phyloP scores from a whole-genome alignment of 1,140 invertebrate genomes.

The Drosophila carrolli region DNA sequence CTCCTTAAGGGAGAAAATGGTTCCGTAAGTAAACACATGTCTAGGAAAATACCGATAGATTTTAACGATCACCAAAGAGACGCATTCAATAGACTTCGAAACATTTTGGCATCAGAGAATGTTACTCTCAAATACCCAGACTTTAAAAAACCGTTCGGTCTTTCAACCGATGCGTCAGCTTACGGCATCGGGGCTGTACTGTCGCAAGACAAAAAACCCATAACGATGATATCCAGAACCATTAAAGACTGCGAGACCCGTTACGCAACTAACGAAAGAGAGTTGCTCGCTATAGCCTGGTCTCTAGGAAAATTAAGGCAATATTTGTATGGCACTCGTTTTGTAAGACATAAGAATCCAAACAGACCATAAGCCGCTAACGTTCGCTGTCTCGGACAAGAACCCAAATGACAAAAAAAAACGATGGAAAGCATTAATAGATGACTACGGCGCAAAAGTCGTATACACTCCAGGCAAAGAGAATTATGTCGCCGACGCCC shows the following conservation, averaged over 20 bases:
- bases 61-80: no score
- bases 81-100: no score
- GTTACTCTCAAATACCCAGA: background rate
- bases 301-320: background rate
- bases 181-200: slow-evolving; percentile 1
- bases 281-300: background rate
- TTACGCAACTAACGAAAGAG: background rate
- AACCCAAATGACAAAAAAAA: background rate
- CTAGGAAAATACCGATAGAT: no score
- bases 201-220: slow-evolving; percentile 1
- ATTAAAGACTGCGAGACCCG: background rate
- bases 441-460: slow-evolving; percentile 4
- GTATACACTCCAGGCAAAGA: no score
- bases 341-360: no score
- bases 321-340: no score
- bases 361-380: no score
- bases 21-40: background rate
- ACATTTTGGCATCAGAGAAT: background rate
- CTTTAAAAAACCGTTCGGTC: no score
- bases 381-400: no score
- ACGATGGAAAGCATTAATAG: background rate
- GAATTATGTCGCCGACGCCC: slow-evolving; percentile 8
- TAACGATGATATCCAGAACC: background rate
- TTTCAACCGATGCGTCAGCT: background rate
- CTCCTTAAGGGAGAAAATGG: no score